A percentile compares a stretch with the other conserved stretches of the same genome.
phyloP scores from a whole-genome alignment of 2,888 invertebrate genomes.

The Cepaea hortensis region DNA sequence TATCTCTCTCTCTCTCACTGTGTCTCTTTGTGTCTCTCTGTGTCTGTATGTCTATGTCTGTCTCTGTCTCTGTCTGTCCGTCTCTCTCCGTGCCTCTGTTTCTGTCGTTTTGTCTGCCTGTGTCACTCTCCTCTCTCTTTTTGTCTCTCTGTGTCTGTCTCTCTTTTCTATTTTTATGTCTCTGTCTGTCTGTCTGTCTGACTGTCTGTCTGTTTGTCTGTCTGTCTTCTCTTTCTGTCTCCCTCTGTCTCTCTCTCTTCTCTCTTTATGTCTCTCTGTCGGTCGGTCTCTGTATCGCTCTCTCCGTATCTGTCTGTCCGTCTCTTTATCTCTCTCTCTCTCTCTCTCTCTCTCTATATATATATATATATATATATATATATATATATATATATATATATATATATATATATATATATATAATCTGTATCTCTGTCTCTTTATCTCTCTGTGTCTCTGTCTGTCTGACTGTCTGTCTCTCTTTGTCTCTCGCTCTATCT shows the following conservation, averaged over 20 bases:
- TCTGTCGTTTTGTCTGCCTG: not conserved
- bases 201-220: not conserved
- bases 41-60: too few relatives aligned
- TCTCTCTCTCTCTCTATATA: too few relatives aligned
- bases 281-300: not conserved
- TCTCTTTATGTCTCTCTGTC: not conserved
- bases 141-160: not conserved
- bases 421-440: not conserved
- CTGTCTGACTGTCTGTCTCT: not conserved
- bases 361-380: too few relatives aligned
- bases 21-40: too few relatives aligned
- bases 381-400: too few relatives aligned
- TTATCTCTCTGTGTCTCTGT: not conserved
- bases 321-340: too few relatives aligned
- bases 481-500: not conserved
- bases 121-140: not conserved
- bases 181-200: not conserved
- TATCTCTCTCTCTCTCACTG: too few relatives aligned
- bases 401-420: too few relatives aligned
- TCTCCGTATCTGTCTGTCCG: not conserved
- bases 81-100: not conserved
- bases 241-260: not conserved
- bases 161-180: not conserved
- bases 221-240: not conserved
- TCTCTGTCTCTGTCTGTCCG: not conserved